A percentile compares a stretch with the other conserved stretches of the same genome.
These are phyloP conservation scores for Cebus imitator DNA, from an alignment of 2,113 vertebrate genomes.

Conservation along the genomic window DNA sequence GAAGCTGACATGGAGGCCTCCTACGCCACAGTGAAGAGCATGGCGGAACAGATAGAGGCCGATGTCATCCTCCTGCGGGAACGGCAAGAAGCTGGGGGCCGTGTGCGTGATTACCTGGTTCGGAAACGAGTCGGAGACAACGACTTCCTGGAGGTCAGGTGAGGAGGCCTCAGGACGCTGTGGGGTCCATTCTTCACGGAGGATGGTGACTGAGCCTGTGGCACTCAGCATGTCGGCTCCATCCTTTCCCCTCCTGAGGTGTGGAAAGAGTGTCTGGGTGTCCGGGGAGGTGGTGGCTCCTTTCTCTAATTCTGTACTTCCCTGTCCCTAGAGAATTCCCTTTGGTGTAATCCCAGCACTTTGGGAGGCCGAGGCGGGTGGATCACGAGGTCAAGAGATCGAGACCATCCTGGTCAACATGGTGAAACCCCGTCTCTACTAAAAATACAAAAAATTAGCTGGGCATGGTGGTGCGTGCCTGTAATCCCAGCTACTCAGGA, in stretches of 20 bases:
- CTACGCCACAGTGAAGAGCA: conserved; percentile 93
- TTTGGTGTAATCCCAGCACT: no score
- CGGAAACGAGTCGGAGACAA: conserved; percentile 96
- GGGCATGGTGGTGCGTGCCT: no score
- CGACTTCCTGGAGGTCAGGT: conserved; percentile 99
- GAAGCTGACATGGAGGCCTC: conserved; percentile 97
- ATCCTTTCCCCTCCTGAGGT: neutral
- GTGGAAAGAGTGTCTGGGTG: no score
- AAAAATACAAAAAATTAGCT: no score
- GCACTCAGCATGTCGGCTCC: rapidly evolving
- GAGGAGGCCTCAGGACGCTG: conserved; percentile 68
- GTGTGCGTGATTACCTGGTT: conserved; percentile 95
- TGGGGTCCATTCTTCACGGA: neutral
- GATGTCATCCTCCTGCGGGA: conserved; percentile 95
- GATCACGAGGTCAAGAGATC: no score
- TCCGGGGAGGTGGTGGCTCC: no score
- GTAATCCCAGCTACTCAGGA: no score
- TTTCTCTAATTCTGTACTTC: neutral
- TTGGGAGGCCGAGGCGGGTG: no score
- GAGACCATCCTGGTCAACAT: no score
- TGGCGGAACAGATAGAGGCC: conserved; percentile 95
- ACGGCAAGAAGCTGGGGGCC: conserved; percentile 92
- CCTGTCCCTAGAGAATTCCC: neutral
- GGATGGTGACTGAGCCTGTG: neutral
- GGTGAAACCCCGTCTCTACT: no score